A percentile compares a stretch with the other conserved stretches of the same genome.
Conservation (phyloP, 2,113 vertebrate genomes). For the human (Homo sapiens) region DNA sequence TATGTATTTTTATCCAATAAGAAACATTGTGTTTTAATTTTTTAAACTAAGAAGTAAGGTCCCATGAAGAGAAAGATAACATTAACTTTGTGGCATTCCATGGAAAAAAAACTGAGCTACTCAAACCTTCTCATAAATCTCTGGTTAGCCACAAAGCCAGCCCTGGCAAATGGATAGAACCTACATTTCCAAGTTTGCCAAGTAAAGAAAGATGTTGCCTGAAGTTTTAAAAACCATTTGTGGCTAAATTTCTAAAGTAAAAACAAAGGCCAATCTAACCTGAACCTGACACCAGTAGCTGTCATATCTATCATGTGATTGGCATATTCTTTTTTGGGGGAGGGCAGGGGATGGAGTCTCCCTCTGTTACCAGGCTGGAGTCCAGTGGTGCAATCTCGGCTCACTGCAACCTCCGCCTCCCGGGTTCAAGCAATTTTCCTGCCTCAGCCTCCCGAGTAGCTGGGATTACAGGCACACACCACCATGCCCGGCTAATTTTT, state of each 20-base stretch:
- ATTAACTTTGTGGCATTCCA: conserved; percentile 56
- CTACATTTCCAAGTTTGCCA: conserved; percentile 52
- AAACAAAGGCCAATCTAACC: neutral
- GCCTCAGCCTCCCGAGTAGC: no score
- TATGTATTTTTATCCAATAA: neutral
- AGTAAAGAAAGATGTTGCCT: conserved; percentile 23
- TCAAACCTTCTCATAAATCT: conserved; percentile 38
- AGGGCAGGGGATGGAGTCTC: no score
- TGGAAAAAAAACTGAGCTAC: conserved; percentile 42
- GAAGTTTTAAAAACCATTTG: conserved; percentile 21
- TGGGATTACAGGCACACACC: no score
- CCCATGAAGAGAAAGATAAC: conserved; percentile 47
- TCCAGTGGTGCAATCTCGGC: no score
- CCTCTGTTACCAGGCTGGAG: no score
- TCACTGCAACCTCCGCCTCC: no score
- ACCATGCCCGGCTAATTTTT: no score
- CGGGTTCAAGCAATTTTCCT: no score
- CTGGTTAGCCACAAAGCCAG: conserved; percentile 55
- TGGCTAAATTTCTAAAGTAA: neutral
- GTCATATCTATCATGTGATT: neutral
- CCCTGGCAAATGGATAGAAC: conserved; percentile 41
- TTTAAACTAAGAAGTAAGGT: conserved; percentile 53
- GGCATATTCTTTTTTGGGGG: neutral
- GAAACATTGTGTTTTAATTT: neutral
- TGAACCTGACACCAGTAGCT: neutral